Base-by-base conservation (phyloP, 2,797 vertebrate species). In the Pseudopleuronectes americanus region DNA sequence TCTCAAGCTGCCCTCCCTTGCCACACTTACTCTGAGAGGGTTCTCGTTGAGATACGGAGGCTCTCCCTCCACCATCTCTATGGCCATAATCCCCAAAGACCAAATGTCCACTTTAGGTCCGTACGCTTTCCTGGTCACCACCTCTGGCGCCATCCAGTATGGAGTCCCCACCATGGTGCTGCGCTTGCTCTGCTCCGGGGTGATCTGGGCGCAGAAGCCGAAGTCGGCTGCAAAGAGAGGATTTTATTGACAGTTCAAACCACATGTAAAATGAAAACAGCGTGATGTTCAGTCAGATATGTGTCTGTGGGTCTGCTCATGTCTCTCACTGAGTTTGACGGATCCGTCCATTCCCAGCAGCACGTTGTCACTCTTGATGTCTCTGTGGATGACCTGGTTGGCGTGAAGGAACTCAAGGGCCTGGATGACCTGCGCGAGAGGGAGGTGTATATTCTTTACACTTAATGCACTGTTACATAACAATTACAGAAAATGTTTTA, bases 301-400 rank as follows among this genome's bases (percentile, higher is more conserved):
- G 22, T 23, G 43, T 59, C 13, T 64, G 55, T 22, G 22, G 16
- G 41, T 66, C 1, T 64, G 24, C 47, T 51, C 51, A 33, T 33
- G 31, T 14, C 75, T 92, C 97, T 96, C 85, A 99, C 97, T 99
- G 55, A 99, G 94, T 92, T 99, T 99, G 84, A 99, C 98, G 0
- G 96, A 98, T 87, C 98, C 98, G 74, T 99, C 98, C 98, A 99
- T 99, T 76, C 98, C 98, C 87, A 99, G 92, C 59, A 99, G 93
- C 10, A 99, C 97, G 1, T 99, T 99, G 91, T 99, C 98, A 83
- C 98, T 99, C 93, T 99, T 99, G 86, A 99, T 99, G 92, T 99
- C 98, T 92, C 98, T 94, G 93, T 99, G 98, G 90, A 99, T 99
- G 87, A 99, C 98, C 83, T 99, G 98, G 92, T 99, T 99, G 74